phyloP scores from a whole-genome alignment of 2,113 vertebrate species.

The Anseranas semipalmata region DNA sequence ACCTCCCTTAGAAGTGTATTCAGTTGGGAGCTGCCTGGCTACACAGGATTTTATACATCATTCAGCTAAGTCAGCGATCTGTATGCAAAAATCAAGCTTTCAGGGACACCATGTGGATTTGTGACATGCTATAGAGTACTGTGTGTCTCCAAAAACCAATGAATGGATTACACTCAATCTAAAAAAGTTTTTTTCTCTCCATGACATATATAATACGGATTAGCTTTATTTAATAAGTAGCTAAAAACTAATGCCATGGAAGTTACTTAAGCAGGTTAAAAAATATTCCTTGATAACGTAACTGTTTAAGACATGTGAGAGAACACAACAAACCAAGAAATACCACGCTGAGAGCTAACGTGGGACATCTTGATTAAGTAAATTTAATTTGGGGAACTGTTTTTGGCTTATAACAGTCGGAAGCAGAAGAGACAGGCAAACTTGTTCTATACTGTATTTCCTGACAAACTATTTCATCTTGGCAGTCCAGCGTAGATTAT shows the following conservation, averaged over 20 bases:
- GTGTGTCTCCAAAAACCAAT: slow-evolving; percentile 71
- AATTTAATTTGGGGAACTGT: neutral
- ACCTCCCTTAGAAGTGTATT: slow-evolving; percentile 71
- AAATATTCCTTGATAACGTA: neutral
- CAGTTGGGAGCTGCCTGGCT: slow-evolving; percentile 75
- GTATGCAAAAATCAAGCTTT: slow-evolving; percentile 74
- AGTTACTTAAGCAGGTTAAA: neutral
- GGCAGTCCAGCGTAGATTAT: slow-evolving; percentile 19
- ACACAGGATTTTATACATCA: slow-evolving; percentile 75
- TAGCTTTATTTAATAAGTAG: slow-evolving; percentile 34
- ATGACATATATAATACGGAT: neutral
- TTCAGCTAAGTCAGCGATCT: slow-evolving; percentile 79
- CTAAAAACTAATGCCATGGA: neutral
- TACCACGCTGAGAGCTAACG: neutral
- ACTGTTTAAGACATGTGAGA: neutral
- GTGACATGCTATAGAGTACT: slow-evolving; percentile 75
- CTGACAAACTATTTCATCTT: slow-evolving; percentile 36
- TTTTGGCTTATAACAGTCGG: neutral
- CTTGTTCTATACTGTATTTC: slow-evolving; percentile 6
- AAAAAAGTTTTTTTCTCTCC: neutral
- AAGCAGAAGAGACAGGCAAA: neutral
- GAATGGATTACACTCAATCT: slow-evolving; percentile 66
- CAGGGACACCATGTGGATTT: slow-evolving; percentile 74
- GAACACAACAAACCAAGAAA: neutral
- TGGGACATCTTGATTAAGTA: neutral